A percentile compares a stretch with the other conserved stretches of the same genome.
Evolutionary conservation across 2,797 vertebrate species (phyloP).

Genomic region (Gambelia wislizenii): DNA sequence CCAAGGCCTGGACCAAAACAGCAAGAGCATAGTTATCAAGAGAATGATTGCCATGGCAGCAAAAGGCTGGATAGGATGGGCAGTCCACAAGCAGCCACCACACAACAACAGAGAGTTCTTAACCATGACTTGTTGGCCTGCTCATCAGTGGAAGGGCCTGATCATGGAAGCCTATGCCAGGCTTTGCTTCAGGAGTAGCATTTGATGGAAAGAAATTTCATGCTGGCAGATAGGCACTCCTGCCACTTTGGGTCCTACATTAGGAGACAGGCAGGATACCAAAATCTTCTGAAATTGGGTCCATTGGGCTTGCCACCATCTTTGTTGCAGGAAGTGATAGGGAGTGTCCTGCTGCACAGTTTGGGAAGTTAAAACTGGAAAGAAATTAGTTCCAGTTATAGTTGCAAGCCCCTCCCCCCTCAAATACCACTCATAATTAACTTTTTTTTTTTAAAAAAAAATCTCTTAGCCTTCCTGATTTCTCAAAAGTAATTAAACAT

Average conservation of each 20-base stretch:
- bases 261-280: too few relatives aligned
- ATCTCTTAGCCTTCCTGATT: too few relatives aligned
- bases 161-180: not conserved
- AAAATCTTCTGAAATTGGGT: not conserved
- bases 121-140: not conserved
- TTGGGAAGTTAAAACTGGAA: too few relatives aligned
- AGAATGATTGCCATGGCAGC: not conserved
- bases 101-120: not conserved
- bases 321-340: not conserved
- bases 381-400: too few relatives aligned
- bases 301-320: not conserved
- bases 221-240: not conserved
- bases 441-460: too few relatives aligned
- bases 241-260: too few relatives aligned
- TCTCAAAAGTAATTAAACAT: too few relatives aligned
- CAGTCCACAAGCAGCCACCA: too few relatives aligned
- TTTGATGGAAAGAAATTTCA: not conserved
- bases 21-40: not conserved
- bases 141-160: too few relatives aligned
- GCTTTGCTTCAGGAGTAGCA: not conserved
- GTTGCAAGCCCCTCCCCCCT: too few relatives aligned
- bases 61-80: not conserved
- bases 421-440: too few relatives aligned
- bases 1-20: not conserved
- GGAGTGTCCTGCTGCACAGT: too few relatives aligned